These are phyloP conservation scores for Trochalopteron elliotii DNA, from an alignment of 2,113 vertebrate genomes.

Conservation along the genomic window DNA sequence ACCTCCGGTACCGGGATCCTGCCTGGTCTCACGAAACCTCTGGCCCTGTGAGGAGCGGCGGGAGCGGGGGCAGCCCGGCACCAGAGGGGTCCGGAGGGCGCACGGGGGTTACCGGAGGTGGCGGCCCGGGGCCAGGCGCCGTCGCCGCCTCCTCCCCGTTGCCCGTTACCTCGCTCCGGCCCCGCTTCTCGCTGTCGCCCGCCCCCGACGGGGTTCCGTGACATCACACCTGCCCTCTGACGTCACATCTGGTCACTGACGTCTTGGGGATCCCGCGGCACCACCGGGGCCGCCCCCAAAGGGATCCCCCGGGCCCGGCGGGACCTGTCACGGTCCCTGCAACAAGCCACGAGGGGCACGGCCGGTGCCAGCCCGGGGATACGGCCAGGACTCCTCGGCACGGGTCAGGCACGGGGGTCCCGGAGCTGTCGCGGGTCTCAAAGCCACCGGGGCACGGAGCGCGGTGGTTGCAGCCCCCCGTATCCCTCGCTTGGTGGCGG, in stretches of 20 bases:
- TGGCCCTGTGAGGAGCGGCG: background rate
- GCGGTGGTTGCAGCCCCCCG: accelerated
- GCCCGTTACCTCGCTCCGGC: background rate
- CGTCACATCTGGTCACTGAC: constrained; percentile 70
- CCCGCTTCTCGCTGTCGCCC: background rate
- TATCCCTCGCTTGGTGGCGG: background rate
- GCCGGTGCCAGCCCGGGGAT: background rate
- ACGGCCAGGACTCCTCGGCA: accelerated
- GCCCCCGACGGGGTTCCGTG: background rate
- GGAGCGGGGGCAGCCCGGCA: background rate
- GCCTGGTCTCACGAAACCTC: background rate
- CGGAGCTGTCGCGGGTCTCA: accelerated
- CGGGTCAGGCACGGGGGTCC: accelerated
- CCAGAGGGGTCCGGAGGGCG: too few relatives aligned
- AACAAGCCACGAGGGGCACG: background rate
- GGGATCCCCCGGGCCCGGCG: background rate
- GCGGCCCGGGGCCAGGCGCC: background rate
- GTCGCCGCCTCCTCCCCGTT: background rate
- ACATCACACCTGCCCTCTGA: constrained; percentile 10
- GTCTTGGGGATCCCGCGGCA: constrained; percentile 80
- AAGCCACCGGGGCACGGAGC: accelerated
- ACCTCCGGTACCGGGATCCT: background rate
- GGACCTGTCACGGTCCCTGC: background rate
- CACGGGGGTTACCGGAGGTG: background rate
- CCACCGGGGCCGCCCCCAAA: constrained; percentile 5